Evolutionary conservation across 2,797 vertebrate species (phyloP).

Genomic region (Sebastiscus albofasciatus): DNA sequence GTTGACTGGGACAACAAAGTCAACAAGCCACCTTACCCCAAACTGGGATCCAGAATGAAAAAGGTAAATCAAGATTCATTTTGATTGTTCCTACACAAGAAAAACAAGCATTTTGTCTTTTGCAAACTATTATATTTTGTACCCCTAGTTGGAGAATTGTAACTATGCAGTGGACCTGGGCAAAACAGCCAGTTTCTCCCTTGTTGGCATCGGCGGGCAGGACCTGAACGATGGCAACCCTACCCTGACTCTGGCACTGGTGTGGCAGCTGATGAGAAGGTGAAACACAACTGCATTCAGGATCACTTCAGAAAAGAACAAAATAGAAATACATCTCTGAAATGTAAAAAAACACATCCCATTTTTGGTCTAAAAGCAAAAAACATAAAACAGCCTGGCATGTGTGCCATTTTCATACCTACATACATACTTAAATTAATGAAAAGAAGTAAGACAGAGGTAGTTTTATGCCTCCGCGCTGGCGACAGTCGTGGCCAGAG

Average conservation of each 20-base stretch:
- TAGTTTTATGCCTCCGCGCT: no score
- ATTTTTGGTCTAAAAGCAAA: background rate
- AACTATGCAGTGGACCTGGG: slow-evolving; percentile 96
- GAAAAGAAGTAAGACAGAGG: no score
- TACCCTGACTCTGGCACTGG: slow-evolving; percentile 93
- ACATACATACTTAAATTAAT: no score
- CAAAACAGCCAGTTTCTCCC: slow-evolving; percentile 92
- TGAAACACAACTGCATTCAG: slow-evolving; percentile 48
- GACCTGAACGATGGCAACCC: slow-evolving; percentile 95
- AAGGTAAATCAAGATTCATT: slow-evolving; percentile 82
- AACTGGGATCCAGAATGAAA: slow-evolving; percentile 97
- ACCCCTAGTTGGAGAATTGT: slow-evolving; percentile 94
- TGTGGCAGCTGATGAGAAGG: slow-evolving; percentile 99
- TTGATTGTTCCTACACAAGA: background rate
- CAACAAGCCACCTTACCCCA: slow-evolving; percentile 96
- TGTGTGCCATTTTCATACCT: background rate
- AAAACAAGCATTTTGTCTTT: background rate
- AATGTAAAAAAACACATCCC: background rate
- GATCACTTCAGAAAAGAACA: background rate
- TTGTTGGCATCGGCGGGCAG: slow-evolving; percentile 96
- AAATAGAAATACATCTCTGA: background rate
- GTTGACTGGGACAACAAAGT: slow-evolving; percentile 98
- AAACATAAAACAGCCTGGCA: background rate
- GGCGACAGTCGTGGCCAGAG: no score
- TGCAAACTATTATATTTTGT: background rate